A percentile compares a stretch with the other conserved stretches of the same genome.
Evolutionary conservation across 2,888 invertebrate genomes (phyloP).

Genomic region (Pollenia amentaria): DNA sequence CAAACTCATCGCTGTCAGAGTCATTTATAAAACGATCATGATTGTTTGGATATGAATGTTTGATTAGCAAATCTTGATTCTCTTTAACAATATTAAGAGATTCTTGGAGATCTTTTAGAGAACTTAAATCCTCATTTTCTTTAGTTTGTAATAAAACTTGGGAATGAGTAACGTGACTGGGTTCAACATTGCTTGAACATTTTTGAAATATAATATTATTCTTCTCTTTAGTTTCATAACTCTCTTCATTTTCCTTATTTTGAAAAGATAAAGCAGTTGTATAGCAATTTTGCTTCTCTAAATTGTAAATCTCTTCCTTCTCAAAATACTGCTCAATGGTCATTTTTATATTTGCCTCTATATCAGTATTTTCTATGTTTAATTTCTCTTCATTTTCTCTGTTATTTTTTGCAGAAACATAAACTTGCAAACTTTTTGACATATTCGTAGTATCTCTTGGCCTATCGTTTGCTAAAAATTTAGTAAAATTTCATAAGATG

Average conservation of each 20-base stretch:
- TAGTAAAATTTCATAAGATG: slow-evolving; percentile 42
- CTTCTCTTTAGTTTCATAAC: not conserved
- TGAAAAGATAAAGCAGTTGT: not conserved
- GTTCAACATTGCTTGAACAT: no score
- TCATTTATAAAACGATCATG: not conserved
- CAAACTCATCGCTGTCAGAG: not conserved
- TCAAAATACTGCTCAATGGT: slow-evolving; percentile 50
- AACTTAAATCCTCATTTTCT: not conserved
- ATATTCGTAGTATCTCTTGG: slow-evolving; percentile 31
- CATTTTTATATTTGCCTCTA: not conserved
- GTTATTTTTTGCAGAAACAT: not conserved
- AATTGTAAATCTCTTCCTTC: not conserved
- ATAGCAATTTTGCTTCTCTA: not conserved
- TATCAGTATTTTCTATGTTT: not conserved
- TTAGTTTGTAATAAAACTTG: not conserved
- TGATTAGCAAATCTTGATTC: slow-evolving; percentile 7
- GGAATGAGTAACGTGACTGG: no score
- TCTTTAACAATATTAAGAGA: no score
- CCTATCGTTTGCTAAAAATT: slow-evolving; percentile 50
- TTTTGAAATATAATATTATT: no score
- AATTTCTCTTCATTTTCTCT: not conserved
- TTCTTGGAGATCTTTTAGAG: not conserved
- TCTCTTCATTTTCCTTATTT: not conserved
- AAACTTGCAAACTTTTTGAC: slow-evolving; percentile 15
- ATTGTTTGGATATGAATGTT: not conserved